Evolutionary conservation across 1,140 invertebrate species (phyloP), one percentile per base, ranked within the genome.

Genomic region (Orchestia grillus): DNA sequence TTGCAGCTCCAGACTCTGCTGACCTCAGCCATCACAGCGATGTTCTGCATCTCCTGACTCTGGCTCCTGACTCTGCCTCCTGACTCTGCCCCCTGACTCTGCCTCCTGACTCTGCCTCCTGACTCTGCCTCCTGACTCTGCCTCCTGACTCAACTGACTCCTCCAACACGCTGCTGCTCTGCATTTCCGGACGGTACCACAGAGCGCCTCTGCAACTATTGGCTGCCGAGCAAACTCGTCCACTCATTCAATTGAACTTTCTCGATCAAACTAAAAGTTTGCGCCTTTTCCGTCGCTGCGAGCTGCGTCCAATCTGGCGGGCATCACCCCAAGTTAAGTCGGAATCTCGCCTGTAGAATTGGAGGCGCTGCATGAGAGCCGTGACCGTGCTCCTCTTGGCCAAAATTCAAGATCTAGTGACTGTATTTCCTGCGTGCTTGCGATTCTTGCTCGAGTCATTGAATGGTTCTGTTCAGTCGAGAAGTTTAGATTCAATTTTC

Each of bases 181-280:
- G 62, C 62, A 77, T 90, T 44, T 41, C 88, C 88, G 6, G 88
- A 1, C 88, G 42, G 11, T 41, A 41, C 62, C 62, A 77, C 62
- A 90, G 43, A 44, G n/a, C 88, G 36, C 42, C 43, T 90, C 88
- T 44, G n/a, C 88, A 90, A 90, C 88, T 90, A 90, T 90, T 90
- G 88, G 88, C 11, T 44, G 88, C 88, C 88, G n/a, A 44, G 88
- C 88, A 90, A 90, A 90, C 88, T 90, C 88, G 88, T 41, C 42
- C 88, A 11, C 88, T 41, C 43, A 90, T 90, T 90, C 88, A 41
- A 90, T 90, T 90, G 88, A 90, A 90, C 88, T 90, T 90, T 90
- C 88, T 90, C 88, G 88, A 90, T 90, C 88, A 90, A 90, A 90
- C 43, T 90, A 44, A 90, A 90, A 90, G 88, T 90, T 90, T 90